Evolutionary conservation across 2,797 vertebrate genomes (phyloP).

Genomic region (Bryconaethiops microstoma): DNA sequence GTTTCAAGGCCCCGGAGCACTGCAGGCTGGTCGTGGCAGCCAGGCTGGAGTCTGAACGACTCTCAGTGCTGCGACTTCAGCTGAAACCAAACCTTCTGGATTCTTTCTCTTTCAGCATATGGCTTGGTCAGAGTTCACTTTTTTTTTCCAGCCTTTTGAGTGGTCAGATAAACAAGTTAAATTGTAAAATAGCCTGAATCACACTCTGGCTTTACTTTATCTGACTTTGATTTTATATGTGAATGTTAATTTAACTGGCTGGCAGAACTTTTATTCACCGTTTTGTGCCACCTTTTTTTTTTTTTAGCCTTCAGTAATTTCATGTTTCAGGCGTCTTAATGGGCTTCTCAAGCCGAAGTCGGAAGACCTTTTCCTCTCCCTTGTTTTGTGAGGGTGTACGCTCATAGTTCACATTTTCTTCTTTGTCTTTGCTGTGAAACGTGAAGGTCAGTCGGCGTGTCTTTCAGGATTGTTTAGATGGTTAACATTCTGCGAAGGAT

Average conservation of each 20-base stretch:
- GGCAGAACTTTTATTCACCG: background rate
- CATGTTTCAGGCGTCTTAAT: no score
- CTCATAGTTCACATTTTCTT: constrained; percentile 19
- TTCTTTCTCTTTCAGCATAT: background rate
- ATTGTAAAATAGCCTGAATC: no score
- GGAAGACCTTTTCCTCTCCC: no score
- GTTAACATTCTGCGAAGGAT: constrained; percentile 35
- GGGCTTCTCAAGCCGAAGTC: no score
- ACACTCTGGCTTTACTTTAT: no score
- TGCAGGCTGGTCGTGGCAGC: constrained; percentile 31
- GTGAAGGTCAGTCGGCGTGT: constrained; percentile 21
- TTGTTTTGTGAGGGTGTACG: background rate
- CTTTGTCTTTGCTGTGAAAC: constrained; percentile 6
- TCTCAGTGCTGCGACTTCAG: constrained; percentile 18
- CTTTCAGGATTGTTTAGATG: constrained; percentile 52
- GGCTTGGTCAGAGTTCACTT: background rate
- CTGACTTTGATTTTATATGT: no score
- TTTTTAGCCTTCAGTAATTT: no score
- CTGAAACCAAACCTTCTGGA: background rate
- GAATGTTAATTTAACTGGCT: no score
- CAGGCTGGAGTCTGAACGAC: constrained; percentile 45
- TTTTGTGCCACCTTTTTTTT: background rate
- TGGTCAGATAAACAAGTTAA: background rate
- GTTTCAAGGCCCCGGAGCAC: constrained; percentile 41
- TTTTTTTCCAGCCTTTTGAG: background rate